phyloP scores from a whole-genome alignment of 1,140 invertebrate species.

The Caenorhabditis inopinata region DNA sequence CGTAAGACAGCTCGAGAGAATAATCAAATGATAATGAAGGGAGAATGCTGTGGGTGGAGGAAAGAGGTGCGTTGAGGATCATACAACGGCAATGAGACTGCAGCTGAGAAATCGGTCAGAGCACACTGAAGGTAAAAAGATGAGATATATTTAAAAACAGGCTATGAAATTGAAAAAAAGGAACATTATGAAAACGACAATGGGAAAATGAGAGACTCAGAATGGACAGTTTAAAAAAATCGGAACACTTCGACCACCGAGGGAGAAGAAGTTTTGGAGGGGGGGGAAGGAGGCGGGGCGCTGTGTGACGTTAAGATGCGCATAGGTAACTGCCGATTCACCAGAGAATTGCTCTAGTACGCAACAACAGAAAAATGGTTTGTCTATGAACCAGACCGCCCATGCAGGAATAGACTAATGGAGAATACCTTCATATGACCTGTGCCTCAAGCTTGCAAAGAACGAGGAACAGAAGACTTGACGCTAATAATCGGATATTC shows the following conservation, averaged over 20 bases:
- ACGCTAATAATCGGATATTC: not conserved
- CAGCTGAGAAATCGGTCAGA: not conserved
- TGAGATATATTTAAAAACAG: not conserved
- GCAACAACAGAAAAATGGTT: conserved; percentile 1
- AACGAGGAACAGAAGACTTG: not conserved
- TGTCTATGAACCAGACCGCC: not conserved
- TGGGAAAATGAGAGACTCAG: not conserved
- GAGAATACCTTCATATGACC: not conserved
- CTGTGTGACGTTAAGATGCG: not conserved
- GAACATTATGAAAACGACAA: not conserved
- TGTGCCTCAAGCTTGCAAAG: not conserved
- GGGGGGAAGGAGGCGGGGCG: not conserved
- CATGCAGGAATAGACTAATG: not conserved
- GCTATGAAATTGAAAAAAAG: not conserved
- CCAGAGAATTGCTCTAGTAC: not conserved
- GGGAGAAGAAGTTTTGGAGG: conserved; percentile 17
- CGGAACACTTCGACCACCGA: conserved; percentile 22
- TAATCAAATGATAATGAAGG: not conserved
- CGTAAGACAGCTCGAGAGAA: not conserved
- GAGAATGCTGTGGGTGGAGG: not conserved
- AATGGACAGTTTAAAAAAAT: not conserved
- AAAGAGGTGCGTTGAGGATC: conserved; percentile 17
- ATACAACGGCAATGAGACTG: not conserved
- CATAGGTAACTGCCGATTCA: not conserved
- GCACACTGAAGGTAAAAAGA: not conserved